Base-by-base conservation (phyloP, 2,888 invertebrate species). In the Cephus nigrinus region DNA sequence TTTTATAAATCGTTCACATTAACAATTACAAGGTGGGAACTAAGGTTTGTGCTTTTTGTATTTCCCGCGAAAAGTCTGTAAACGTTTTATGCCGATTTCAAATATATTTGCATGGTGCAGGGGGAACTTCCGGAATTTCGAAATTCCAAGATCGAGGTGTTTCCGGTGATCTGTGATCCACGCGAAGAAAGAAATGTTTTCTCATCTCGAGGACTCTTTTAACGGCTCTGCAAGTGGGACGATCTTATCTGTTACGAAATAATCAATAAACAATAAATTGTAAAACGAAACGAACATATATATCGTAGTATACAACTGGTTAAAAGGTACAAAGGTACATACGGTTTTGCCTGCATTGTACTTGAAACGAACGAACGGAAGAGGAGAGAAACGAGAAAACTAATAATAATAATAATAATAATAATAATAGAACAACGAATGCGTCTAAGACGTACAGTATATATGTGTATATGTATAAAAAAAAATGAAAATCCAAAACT, bases 341-440 rank as follows among this genome's bases (percentile, higher is more conserved):
- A 83, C 83, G 84, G 55, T 84, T 82, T 84, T 83, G 83, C 83
- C 83, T 83, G 86, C 82, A 85, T 88, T 88, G 87, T 86, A 89
- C 87, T 89, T 86, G 86, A 55, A 23, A 86, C 83, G 83, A 86
- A 81, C 82, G 82, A 81, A 83, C 81, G 76, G 79, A 81, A 78
- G 73, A 76, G 68, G 73, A 12, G 75, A 72, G 30, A 68, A 76
- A 71, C 32, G 31, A 33, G 71, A 71, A 71, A 32, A 31, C 15
- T 40, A 40, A 35, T 74, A 34, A 15, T 40, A 40, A 40, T 40
- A 36, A 15, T 36, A 40, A 40, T 40, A 15, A 40, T 40, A 15
- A 40, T 76, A 76, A 73, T 75, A 81, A 71, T 34, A 79, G 40
- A 81, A 81, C 79, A 79, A 77, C 77, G 75, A 80, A 76, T 79